Base-by-base conservation (phyloP, 2,113 vertebrate species). In the Gallinago media region DNA sequence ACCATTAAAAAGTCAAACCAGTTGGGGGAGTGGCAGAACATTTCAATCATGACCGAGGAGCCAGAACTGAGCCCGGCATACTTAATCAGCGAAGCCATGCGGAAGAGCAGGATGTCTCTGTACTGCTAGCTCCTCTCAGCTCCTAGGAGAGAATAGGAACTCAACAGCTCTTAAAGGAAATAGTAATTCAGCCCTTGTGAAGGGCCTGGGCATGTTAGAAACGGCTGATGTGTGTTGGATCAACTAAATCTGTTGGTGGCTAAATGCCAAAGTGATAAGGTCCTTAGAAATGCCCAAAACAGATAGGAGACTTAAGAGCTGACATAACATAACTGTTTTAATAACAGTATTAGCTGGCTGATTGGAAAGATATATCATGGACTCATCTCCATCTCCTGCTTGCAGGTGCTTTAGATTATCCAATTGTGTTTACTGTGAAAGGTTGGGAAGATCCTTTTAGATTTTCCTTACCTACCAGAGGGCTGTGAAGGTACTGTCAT, bases 1-100 rank as follows among this genome's bases (percentile, higher is more conserved):
- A 99, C 99, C 86, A 99, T 99, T 97, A 99, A 99, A 97, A 98
- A 99, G 88, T 99, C 99, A 74, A 99, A 99, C 97, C 99, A 99
- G 97, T 96, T 99, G 9, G 99, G 99, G 19, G 99, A 99, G 96
- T 99, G 99, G 99, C 99, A 99, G 98, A 99, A 99, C 97, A 99
- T 99, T 71, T 99, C 98, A 22, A 98, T 99, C 75, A 99, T 99
- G 99, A 99, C 98, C 0, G 99, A 99, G 86, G 99, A 99, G 93
- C 99, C 99, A 0, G 99, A 99, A 91, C 95, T 99, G 86, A 99
- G 99, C 97, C 99, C 99, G 0, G 99, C 99, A 1, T 99, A 99
- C 88, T 96, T 99, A 94, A 99, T 99, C 97, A 99, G 99, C 1
- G 99, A 99, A 98, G 99, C 99, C 74, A 99, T 99, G 99, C 98